phyloP scores from a whole-genome alignment of 2,113 vertebrate genomes.

The Nipponia nippon region DNA sequence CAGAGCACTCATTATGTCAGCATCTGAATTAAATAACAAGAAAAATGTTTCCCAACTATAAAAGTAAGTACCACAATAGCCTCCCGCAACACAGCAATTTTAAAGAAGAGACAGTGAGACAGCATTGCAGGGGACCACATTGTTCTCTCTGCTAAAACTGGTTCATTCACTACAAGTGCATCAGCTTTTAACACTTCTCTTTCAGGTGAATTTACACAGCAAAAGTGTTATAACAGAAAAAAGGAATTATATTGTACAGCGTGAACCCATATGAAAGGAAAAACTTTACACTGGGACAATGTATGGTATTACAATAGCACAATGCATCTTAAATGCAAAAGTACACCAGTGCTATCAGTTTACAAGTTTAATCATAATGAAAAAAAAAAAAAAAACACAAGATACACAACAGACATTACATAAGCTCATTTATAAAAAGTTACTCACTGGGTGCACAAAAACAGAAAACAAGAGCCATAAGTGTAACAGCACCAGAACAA shows the following conservation, averaged over 20 bases:
- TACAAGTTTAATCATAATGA: background rate
- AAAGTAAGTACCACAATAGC: background rate
- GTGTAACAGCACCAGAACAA: background rate
- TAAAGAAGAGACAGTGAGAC: background rate
- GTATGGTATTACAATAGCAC: background rate
- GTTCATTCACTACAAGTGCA: background rate
- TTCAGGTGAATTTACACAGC: background rate
- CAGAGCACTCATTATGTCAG: conserved; percentile 44
- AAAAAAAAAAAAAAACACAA: background rate
- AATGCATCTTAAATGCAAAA: background rate
- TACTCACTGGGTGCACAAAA: background rate
- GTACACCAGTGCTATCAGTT: background rate
- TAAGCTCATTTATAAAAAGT: background rate
- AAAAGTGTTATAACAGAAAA: background rate
- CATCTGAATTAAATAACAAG: conserved; percentile 41
- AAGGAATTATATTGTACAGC: background rate
- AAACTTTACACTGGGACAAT: background rate
- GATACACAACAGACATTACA: background rate
- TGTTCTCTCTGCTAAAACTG: background rate
- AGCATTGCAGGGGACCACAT: background rate
- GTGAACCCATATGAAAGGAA: background rate
- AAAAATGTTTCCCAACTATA: conserved; percentile 33
- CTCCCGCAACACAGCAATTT: background rate
- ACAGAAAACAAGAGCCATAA: background rate
- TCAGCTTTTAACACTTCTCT: background rate